Evolutionary conservation across 2,113 vertebrate species (phyloP).

Genomic region (Hydrochoerus hydrochaeris): DNA sequence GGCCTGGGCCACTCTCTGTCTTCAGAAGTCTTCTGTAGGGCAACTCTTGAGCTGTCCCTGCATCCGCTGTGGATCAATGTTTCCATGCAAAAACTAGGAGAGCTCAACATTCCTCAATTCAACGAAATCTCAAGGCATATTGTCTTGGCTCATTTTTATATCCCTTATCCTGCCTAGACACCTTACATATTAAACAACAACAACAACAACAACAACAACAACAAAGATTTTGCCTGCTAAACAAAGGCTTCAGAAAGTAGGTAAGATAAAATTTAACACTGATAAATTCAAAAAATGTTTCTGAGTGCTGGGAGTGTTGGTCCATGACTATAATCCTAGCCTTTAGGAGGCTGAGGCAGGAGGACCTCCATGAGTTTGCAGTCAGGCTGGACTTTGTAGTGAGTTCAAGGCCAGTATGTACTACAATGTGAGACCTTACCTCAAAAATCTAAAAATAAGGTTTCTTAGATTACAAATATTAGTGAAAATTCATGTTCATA

Average conservation of each 20-base stretch:
- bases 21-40: not conserved
- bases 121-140: not conserved
- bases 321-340: not conserved
- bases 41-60: not conserved
- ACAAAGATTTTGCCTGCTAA: not conserved
- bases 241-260: not conserved
- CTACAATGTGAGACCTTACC: not conserved
- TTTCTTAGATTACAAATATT: not conserved
- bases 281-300: not conserved
- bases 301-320: not conserved
- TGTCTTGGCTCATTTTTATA: slow-evolving; percentile 10
- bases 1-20: not conserved
- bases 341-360: not conserved
- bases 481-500: not conserved
- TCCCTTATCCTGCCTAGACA: not conserved
- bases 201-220: no score
- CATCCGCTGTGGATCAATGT: not conserved
- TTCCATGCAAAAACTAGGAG: not conserved
- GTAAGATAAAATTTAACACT: not conserved
- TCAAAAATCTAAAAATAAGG: not conserved
- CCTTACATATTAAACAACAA: no score
- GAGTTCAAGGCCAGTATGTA: not conserved
- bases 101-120: not conserved
- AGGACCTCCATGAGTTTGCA: not conserved
- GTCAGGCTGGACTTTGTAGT: not conserved